Base-by-base conservation (phyloP, 30 jellyfish, hydroid and myxozoan genomes). In the Pseudorhiza aurosa region DNA sequence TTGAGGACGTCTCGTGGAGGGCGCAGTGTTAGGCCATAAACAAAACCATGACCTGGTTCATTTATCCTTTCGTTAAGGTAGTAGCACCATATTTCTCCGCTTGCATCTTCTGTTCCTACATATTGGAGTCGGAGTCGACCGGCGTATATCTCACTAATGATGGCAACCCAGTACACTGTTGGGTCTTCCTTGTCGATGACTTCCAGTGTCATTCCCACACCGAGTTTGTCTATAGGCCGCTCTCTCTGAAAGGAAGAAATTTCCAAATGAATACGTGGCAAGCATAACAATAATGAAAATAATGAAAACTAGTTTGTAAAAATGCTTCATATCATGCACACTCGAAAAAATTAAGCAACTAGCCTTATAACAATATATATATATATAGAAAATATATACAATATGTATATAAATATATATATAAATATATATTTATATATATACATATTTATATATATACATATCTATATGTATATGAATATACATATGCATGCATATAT, bases 71-170 rank as follows among this genome's bases (percentile, higher is more conserved):
- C 95, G 75, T 58, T 72, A 29, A 80, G 81, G 60, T 93, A 93
- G 58, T 85, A 93, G 24, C 88, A 73, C 99, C 99, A 93, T 25
- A 93, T 59, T 58, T 93, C 99, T 24, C 90, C 94, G 29, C 86
- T 44, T 15, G 74, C 60, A 35, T 87, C 99, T 21, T 68, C 94
- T n/a, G 84, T 77, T 2, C 97, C 97, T 80, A 80, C 89, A 50
- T 93, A 93, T 75, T 93, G 99, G 74, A 93, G 65, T 12, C 94
- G 85, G 25, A 93, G 60, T 25, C 99, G 89, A 15, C 99, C 99
- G 18, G 96, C 88, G 53, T 87, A 93, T 8, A 87, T 69, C 56
- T 87, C 99, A 26, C 82, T 56, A 25, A 93, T 93, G 11, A 79
- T 59, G 10, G 99, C 99, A 31, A 85, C 77, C 99, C 99, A 93